Evolutionary conservation across 2,888 invertebrate species (phyloP).

Genomic region (Nemoura dubitans): DNA sequence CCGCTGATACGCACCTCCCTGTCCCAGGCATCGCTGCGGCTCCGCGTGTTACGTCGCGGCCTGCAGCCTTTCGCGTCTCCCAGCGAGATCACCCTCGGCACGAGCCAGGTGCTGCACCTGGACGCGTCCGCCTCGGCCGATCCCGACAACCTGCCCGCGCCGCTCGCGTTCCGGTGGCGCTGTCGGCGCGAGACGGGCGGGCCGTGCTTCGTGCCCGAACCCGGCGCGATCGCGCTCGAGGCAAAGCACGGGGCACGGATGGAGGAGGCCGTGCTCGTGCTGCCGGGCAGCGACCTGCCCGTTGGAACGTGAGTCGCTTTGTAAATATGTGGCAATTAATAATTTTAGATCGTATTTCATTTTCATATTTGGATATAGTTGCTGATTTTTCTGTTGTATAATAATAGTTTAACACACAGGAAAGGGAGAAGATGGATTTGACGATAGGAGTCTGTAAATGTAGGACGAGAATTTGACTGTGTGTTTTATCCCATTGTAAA

Average conservation of each 20-base stretch:
- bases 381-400: too few relatives aligned
- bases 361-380: too few relatives aligned
- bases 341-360: too few relatives aligned
- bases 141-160: slow-evolving; percentile 43
- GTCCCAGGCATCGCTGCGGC: slow-evolving; percentile 15
- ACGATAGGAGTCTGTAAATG: too few relatives aligned
- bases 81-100: slow-evolving; percentile 46
- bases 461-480: too few relatives aligned
- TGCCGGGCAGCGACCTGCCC: slow-evolving; percentile 46
- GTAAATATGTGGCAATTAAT: not conserved
- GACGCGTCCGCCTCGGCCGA: slow-evolving; percentile 48
- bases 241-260: slow-evolving; percentile 38
- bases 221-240: slow-evolving; percentile 42
- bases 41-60: slow-evolving; percentile 38
- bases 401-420: too few relatives aligned
- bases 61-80: slow-evolving; percentile 39
- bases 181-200: slow-evolving; percentile 40
- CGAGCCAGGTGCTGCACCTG: slow-evolving; percentile 45
- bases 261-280: slow-evolving; percentile 34
- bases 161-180: slow-evolving; percentile 47
- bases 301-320: slow-evolving; percentile 47
- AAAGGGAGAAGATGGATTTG: too few relatives aligned
- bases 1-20: too few relatives aligned
- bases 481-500: too few relatives aligned
- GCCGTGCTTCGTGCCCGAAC: slow-evolving; percentile 39